phyloP scores from a whole-genome alignment of 2,888 invertebrate genomes.

The Cheilosia vulpina region DNA sequence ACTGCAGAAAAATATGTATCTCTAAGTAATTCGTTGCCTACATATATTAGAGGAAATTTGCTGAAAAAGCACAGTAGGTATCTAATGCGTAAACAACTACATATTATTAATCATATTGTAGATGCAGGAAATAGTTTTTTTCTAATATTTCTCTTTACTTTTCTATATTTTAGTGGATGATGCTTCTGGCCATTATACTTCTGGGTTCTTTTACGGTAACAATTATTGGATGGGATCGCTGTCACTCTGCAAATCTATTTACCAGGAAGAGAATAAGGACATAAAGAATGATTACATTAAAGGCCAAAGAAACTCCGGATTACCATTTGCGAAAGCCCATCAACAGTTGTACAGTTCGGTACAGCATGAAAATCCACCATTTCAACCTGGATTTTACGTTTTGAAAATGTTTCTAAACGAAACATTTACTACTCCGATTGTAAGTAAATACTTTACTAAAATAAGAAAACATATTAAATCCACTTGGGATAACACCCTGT shows the following conservation, averaged over 20 bases:
- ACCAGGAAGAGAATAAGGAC: slow-evolving; percentile 82
- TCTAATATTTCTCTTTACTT: background rate
- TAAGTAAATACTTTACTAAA: slow-evolving; percentile 75
- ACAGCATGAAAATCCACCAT: slow-evolving; percentile 85
- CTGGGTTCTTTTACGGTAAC: slow-evolving; percentile 92
- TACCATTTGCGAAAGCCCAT: slow-evolving; percentile 81
- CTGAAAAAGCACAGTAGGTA: too few relatives aligned
- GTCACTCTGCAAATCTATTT: slow-evolving; percentile 88
- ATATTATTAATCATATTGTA: too few relatives aligned
- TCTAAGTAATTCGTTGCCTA: too few relatives aligned
- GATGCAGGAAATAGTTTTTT: too few relatives aligned
- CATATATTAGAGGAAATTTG: too few relatives aligned
- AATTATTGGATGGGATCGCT: slow-evolving; percentile 92
- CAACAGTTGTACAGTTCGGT: slow-evolving; percentile 79
- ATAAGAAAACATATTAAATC: background rate
- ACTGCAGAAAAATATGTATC: too few relatives aligned
- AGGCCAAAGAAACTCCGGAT: slow-evolving; percentile 77
- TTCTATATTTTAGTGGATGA: slow-evolving; percentile 86
- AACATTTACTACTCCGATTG: slow-evolving; percentile 79
- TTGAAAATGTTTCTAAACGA: slow-evolving; percentile 86
- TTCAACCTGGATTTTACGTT: slow-evolving; percentile 88
- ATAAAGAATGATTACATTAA: slow-evolving; percentile 79
- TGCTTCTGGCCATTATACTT: slow-evolving; percentile 90
- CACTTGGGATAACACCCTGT: too few relatives aligned
- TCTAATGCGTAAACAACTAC: too few relatives aligned